Evolutionary conservation across 2,797 vertebrate species (phyloP).

Genomic region (Channa striata): DNA sequence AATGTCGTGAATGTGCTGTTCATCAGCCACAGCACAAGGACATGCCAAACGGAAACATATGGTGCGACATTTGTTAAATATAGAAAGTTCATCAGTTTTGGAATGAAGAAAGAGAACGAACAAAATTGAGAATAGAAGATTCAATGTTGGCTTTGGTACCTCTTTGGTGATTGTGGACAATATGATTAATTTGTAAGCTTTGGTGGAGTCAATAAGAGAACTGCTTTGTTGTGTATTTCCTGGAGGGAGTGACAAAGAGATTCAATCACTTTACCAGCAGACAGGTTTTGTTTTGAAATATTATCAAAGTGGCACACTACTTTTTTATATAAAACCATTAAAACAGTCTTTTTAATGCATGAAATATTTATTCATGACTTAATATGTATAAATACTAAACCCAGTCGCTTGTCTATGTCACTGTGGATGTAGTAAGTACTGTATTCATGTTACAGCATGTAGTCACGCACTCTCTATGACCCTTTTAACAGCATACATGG

Average conservation of each 20-base stretch:
- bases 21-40: too few species aligned
- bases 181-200: too few species aligned
- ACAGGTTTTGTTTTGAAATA: background rate
- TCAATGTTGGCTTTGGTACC: too few species aligned
- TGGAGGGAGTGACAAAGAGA: too few species aligned
- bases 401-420: background rate
- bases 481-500: background rate
- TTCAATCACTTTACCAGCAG: background rate
- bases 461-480: background rate
- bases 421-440: background rate
- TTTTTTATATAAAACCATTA: background rate
- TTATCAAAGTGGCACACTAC: background rate
- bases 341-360: background rate
- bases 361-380: background rate
- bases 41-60: too few species aligned
- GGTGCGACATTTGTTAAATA: too few species aligned
- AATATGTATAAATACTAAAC: background rate
- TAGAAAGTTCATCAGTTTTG: too few species aligned
- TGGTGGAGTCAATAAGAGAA: background rate
- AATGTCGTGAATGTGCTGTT: too few species aligned
- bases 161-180: too few species aligned
- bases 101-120: too few species aligned
- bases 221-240: too few species aligned
- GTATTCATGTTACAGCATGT: background rate
- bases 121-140: too few species aligned